phyloP scores from a whole-genome alignment of 2,888 invertebrate genomes.

The Thalpophila matura region DNA sequence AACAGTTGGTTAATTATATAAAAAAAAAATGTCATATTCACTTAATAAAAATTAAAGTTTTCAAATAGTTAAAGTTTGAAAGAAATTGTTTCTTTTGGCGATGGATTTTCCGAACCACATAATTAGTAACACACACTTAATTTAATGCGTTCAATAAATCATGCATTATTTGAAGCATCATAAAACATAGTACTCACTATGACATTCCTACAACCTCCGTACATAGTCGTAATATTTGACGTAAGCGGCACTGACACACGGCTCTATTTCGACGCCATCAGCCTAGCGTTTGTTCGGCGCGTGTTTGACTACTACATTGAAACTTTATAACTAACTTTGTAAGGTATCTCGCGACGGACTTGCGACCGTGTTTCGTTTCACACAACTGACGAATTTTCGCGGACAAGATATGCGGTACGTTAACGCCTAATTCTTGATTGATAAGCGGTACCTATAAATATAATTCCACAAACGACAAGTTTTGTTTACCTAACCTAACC shows the following conservation, averaged over 20 bases:
- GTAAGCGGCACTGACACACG: slow-evolving; percentile 44
- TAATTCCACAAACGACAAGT: slow-evolving; percentile 12
- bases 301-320: slow-evolving; percentile 27
- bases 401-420: slow-evolving; percentile 20
- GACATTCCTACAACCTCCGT: slow-evolving; percentile 68
- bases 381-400: slow-evolving; percentile 52
- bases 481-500: no score
- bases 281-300: slow-evolving; percentile 26
- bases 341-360: slow-evolving; percentile 33
- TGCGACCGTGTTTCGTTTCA: slow-evolving; percentile 33
- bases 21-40: neutral
- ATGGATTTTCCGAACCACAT: neutral
- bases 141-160: slow-evolving; percentile 25
- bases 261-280: slow-evolving; percentile 21
- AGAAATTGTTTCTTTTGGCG: neutral
- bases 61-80: neutral
- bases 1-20: no score
- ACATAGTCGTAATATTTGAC: slow-evolving; percentile 62
- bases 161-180: slow-evolving; percentile 44
- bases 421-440: slow-evolving; percentile 41
- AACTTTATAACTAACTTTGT: slow-evolving; percentile 13
- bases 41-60: neutral
- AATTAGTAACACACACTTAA: slow-evolving; percentile 36
- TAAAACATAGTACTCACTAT: slow-evolving; percentile 68
- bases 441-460: slow-evolving; percentile 51